Base-by-base conservation (phyloP, 30 jellyfish, hydroid and myxozoan genomes). In the Hydractinia echinata region DNA sequence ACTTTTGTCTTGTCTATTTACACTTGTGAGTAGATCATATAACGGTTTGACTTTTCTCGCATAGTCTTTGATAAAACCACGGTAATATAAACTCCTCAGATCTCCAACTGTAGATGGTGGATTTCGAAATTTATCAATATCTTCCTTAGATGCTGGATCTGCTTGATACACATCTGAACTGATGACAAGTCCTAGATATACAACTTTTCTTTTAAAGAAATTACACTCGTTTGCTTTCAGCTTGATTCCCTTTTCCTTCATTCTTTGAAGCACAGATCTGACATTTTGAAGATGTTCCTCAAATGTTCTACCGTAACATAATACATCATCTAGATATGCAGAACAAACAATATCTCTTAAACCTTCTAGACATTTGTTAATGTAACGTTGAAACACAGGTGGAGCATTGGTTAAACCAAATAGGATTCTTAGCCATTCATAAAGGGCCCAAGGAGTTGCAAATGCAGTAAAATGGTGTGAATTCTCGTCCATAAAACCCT, bases 141-240 rank as follows among this genome's bases (percentile, higher is more conserved):
- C 92, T 73, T 74, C 54, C 51, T 60, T 51, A 62, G 55, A 74
- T 55, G 60, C 76, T 10, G 58, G 83, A 62, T 84, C 88, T 8
- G 80, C 80, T 58, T 76, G 54, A 16, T 69, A 53, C 39, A 82
- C 82, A 62, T 76, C 76, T 8, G 87, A 20, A 39, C 82, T 84
- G 55, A 84, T 71, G 6, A 73, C 64, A 5, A 73, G 77, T 49
- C 93, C 93, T 5, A 84, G 83, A 62, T 84, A 84, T 50, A 64
- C 64, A 16, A 84, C 94, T 55, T 55, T 48, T 48, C 79, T 53
- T 58, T 72, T 77, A 76, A 85, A 85, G 18, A 77, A 66, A n/a
- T 85, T 73, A 66, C 88, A 85, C 61, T 85, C 76, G 56, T 70
- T 61, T 66, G 76, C 82, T 72, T 85, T 85, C 73, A 85, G 58